A percentile compares a stretch with the other conserved stretches of the same genome.
phyloP scores from a whole-genome alignment of 2,113 vertebrate species.

The Dunckerocampus dactyliophorus region DNA sequence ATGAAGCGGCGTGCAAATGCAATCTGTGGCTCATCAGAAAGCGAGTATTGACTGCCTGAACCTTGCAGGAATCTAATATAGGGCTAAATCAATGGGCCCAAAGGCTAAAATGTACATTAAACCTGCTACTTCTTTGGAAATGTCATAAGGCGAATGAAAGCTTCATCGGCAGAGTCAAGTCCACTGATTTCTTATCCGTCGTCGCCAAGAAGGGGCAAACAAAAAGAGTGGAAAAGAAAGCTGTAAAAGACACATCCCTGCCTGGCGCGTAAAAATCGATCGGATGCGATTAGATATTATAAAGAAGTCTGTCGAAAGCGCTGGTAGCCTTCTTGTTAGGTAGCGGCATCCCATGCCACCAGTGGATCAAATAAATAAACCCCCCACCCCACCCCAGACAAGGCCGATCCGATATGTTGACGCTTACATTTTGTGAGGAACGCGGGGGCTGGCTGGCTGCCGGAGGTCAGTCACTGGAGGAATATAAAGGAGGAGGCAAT shows the following conservation, averaged over 20 bases:
- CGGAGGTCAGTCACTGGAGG: constrained; percentile 63
- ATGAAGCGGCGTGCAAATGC: too few relatives aligned
- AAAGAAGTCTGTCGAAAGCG: constrained; percentile 26
- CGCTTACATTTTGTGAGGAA: constrained; percentile 50
- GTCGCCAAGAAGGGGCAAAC: background rate
- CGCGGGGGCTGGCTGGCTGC: constrained; percentile 27
- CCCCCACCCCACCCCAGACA: constrained; percentile 32
- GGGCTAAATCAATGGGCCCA: constrained; percentile 60
- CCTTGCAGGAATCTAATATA: constrained; percentile 49
- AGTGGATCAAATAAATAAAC: constrained; percentile 56
- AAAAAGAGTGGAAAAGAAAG: constrained; percentile 3
- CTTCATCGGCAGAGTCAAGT: background rate
- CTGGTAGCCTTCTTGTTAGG: constrained; percentile 22
- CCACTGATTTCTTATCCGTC: too few relatives aligned
- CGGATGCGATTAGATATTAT: constrained; percentile 37
- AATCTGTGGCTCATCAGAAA: constrained; percentile 6
- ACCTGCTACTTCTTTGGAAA: constrained; percentile 60
- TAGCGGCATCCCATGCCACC: constrained; percentile 26
- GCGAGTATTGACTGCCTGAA: constrained; percentile 51
- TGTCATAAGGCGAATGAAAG: constrained; percentile 64
- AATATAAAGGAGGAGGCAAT: constrained; percentile 70
- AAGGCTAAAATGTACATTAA: constrained; percentile 67
- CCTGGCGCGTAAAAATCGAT: constrained; percentile 41
- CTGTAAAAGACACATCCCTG: constrained; percentile 9
- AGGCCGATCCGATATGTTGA: constrained; percentile 44